A percentile compares a stretch with the other conserved stretches of the same genome.
These are phyloP conservation scores for Carcina quercana DNA, from an alignment of 2,888 invertebrate species.

Conservation along the genomic window DNA sequence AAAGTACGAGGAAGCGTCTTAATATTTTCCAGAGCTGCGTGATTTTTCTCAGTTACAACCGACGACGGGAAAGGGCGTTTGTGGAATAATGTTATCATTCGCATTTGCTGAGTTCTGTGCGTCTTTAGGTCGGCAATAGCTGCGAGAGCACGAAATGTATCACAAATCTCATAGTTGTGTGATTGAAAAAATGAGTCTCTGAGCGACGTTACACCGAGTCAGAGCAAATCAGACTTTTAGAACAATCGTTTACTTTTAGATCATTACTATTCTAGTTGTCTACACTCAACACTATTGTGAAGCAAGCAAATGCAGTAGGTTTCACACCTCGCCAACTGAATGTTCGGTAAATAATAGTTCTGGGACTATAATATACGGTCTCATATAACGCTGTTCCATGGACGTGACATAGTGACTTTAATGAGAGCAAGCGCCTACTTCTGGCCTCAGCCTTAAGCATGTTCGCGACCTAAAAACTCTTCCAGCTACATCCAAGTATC, in stretches of 20 bases:
- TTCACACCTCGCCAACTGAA: conserved; percentile 20
- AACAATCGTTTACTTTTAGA: not conserved
- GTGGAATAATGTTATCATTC: not conserved
- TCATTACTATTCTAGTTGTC: not conserved
- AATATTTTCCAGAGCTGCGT: not conserved
- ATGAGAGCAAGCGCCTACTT: conserved; percentile 36
- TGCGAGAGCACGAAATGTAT: not conserved
- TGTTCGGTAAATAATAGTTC: too few species aligned
- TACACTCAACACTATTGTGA: conserved; percentile 5
- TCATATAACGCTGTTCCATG: conserved; percentile 26
- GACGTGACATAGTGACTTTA: conserved; percentile 39
- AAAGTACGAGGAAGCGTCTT: conserved; percentile 25
- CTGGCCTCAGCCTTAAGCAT: conserved; percentile 39
- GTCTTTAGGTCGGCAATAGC: not conserved
- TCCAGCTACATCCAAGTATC: conserved; percentile 45
- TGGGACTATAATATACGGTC: too few species aligned
- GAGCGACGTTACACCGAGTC: too few species aligned
- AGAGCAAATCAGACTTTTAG: not conserved
- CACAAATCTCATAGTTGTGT: too few species aligned
- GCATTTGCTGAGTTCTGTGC: not conserved
- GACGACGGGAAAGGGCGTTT: not conserved
- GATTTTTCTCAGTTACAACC: conserved; percentile 3
- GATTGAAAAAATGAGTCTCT: too few species aligned
- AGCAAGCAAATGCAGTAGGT: conserved; percentile 2
- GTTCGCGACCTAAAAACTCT: conserved; percentile 56